Evolutionary conservation across 2,113 vertebrate species (phyloP).

Genomic region (Lathamus discolor): DNA sequence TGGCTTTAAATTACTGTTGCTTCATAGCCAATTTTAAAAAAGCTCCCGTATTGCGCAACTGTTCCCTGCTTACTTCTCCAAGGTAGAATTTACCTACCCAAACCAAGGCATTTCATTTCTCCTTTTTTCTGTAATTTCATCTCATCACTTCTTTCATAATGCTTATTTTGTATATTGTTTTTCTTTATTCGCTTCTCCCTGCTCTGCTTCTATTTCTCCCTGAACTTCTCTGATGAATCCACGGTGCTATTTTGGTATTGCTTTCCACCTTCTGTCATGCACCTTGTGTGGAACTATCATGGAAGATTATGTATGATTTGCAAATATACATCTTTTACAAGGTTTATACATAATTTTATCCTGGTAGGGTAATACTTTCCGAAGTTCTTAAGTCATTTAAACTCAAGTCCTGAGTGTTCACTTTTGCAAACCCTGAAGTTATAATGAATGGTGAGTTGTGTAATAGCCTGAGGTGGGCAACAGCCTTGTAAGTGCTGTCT

Average conservation of each 20-base stretch:
- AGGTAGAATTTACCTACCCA: background rate
- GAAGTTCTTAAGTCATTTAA: background rate
- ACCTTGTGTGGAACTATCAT: background rate
- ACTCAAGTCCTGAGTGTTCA: background rate
- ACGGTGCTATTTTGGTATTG: background rate
- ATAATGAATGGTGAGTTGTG: background rate
- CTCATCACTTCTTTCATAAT: background rate
- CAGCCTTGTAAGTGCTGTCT: background rate
- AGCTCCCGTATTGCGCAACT: background rate
- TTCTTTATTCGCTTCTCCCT: background rate
- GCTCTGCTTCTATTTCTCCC: background rate
- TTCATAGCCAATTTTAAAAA: background rate
- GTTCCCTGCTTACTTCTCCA: background rate
- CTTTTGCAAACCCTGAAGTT: background rate
- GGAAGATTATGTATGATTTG: background rate
- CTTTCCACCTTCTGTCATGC: fast-evolving
- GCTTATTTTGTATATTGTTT: background rate
- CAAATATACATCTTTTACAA: background rate
- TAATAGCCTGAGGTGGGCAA: background rate
- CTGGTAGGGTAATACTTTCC: background rate
- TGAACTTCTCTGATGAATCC: background rate
- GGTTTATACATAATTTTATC: background rate
- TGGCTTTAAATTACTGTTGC: background rate
- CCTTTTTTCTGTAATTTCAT: background rate
- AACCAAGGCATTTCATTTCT: background rate